A percentile compares a stretch with the other conserved stretches of the same genome.
These are phyloP conservation scores for Pseudomyrmex pallidus DNA, from an alignment of 1,140 invertebrate species.

Conservation along the genomic window DNA sequence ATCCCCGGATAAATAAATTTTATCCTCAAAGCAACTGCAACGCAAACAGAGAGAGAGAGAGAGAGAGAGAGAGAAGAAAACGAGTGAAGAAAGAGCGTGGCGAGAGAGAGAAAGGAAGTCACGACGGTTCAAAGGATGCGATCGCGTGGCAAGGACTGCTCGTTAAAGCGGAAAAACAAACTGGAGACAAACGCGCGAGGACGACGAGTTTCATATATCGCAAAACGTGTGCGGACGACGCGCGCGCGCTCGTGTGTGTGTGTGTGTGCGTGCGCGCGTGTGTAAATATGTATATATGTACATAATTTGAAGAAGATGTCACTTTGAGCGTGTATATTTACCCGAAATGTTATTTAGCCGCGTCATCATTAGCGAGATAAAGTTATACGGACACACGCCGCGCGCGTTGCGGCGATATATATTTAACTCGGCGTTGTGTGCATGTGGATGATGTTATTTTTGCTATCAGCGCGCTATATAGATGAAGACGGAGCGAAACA, in stretches of 20 bases:
- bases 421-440: slow-evolving; percentile 20
- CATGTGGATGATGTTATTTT: not conserved
- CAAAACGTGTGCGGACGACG: not conserved
- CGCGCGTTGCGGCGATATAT: slow-evolving; percentile 13
- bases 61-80: not conserved
- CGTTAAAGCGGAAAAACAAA: slow-evolving; percentile 74
- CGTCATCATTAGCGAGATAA: slow-evolving; percentile 47
- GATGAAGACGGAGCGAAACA: not conserved
- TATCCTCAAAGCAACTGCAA: slow-evolving; percentile 63
- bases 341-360: slow-evolving; percentile 43
- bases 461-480: not conserved
- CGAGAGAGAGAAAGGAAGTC: not conserved
- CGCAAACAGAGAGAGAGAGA: slow-evolving; percentile 32
- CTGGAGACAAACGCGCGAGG: slow-evolving; percentile 35
- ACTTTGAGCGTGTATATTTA: slow-evolving; percentile 28
- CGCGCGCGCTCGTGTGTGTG: not conserved
- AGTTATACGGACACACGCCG: slow-evolving; percentile 21
- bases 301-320: slow-evolving; percentile 29
- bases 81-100: not conserved
- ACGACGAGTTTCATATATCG: slow-evolving; percentile 29
- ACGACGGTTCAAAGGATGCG: slow-evolving; percentile 60
- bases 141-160: slow-evolving; percentile 69
- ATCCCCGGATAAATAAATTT: not conserved
- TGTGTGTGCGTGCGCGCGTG: not conserved
- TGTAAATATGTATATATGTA: too few species aligned